Evolutionary conservation across 2,888 invertebrate genomes (phyloP).

Genomic region (Sipha maydis): DNA sequence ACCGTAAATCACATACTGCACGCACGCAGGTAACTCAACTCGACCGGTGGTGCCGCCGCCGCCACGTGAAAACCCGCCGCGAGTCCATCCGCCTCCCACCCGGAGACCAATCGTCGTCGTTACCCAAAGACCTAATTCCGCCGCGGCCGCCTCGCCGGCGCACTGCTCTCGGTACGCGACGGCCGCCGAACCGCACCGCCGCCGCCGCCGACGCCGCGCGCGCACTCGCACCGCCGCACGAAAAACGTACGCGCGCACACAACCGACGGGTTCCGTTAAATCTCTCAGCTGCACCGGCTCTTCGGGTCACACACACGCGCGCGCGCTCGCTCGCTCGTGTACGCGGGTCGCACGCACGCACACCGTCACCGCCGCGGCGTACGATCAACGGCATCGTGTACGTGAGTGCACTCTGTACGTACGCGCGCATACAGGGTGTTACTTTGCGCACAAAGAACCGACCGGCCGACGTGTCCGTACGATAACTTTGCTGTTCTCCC

Average conservation of each 20-base stretch:
- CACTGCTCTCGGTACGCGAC: not conserved
- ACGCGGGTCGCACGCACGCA: not conserved
- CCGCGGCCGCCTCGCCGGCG: conserved; percentile 21
- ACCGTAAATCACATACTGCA: conserved; percentile 62
- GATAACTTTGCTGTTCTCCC: no score
- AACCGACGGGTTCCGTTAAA: conserved; percentile 57
- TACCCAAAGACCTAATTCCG: conserved; percentile 61
- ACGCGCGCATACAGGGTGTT: not conserved
- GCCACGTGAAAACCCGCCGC: conserved; percentile 61
- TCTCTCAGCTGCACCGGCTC: conserved; percentile 49
- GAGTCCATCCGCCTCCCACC: conserved; percentile 62
- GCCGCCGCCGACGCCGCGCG: conserved; percentile 21
- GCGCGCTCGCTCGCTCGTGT: not conserved
- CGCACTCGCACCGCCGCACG: conserved; percentile 14
- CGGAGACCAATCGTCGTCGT: conserved; percentile 32
- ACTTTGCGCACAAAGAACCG: no score
- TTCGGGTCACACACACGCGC: conserved; percentile 30
- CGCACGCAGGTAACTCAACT: conserved; percentile 59
- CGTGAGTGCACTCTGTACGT: not conserved
- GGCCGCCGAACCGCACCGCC: conserved; percentile 2
- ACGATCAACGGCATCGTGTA: conserved; percentile 15
- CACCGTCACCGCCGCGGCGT: not conserved
- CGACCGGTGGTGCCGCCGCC: conserved; percentile 43
- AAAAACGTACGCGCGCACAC: conserved; percentile 11
- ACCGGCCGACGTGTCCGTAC: no score